phyloP scores from a whole-genome alignment of 2,113 vertebrate species.

The Ariopsis seemanni region DNA sequence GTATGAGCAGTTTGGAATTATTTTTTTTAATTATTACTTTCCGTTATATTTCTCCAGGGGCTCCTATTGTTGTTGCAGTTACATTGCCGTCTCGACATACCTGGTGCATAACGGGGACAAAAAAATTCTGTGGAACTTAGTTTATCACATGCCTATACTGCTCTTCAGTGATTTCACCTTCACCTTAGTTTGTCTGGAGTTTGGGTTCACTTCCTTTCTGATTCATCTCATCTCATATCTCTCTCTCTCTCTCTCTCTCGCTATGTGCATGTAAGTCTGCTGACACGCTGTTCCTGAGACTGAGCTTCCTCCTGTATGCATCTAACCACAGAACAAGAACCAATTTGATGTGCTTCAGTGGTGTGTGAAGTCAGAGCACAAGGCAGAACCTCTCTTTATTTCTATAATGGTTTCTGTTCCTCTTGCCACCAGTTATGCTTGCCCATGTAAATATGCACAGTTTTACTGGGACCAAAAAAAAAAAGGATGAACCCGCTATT shows the following conservation, averaged over 20 bases:
- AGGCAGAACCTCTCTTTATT: conserved; percentile 40
- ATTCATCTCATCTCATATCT: neutral
- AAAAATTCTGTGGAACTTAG: neutral
- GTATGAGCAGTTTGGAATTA: neutral
- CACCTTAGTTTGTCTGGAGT: conserved; percentile 10
- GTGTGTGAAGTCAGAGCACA: conserved; percentile 42
- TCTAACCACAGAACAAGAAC: conserved; percentile 33
- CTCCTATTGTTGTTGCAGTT: neutral
- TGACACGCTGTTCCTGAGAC: conserved; percentile 38
- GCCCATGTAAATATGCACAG: conserved; percentile 45
- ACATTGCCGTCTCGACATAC: neutral
- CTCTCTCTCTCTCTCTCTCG: neutral
- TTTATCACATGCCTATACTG: neutral
- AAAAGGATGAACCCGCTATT: conserved; percentile 13
- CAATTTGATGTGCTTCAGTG: conserved; percentile 48
- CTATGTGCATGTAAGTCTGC: conserved; percentile 22
- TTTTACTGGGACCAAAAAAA: conserved; percentile 35
- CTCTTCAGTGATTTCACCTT: conserved; percentile 31
- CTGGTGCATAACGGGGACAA: neutral
- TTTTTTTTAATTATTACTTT: conserved; percentile 19
- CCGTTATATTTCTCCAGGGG: conserved; percentile 19
- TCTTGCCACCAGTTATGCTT: conserved; percentile 33
- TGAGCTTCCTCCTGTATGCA: conserved; percentile 23
- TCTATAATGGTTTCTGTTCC: conserved; percentile 42
- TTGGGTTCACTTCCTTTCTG: conserved; percentile 26